These are phyloP conservation scores for Papilio demoleus DNA, from an alignment of 2,888 invertebrate genomes.

Conservation along the genomic window DNA sequence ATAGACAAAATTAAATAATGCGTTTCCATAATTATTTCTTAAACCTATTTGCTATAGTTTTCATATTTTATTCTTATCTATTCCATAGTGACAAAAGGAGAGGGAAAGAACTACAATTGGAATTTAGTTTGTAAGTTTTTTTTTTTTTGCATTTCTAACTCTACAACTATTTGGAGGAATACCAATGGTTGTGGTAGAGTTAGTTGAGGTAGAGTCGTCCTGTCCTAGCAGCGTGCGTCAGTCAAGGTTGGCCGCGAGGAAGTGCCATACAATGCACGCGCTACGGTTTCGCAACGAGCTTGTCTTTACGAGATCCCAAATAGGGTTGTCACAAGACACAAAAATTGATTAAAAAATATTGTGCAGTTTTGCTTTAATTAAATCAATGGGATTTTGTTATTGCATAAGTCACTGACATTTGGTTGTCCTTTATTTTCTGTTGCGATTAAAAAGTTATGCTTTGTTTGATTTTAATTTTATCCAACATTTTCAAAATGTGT, in stretches of 20 bases:
- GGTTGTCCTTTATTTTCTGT: neutral
- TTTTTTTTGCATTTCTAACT: too few relatives aligned
- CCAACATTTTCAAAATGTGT: too few relatives aligned
- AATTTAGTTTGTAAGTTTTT: neutral
- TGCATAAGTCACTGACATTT: neutral
- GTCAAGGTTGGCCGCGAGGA: conserved; percentile 66
- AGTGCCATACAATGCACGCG: conserved; percentile 66
- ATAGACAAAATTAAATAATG: too few relatives aligned
- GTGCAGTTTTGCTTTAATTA: neutral
- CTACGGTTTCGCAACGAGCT: conserved; percentile 46
- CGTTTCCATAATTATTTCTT: neutral
- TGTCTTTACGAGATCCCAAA: conserved; percentile 32
- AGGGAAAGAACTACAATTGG: neutral
- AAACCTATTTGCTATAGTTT: too few relatives aligned
- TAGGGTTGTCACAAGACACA: conserved; percentile 26
- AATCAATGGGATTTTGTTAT: neutral
- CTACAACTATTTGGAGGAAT: conserved; percentile 28
- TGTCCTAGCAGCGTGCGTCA: conserved; percentile 47
- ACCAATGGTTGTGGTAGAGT: conserved; percentile 34
- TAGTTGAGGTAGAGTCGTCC: conserved; percentile 42
- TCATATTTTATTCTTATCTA: neutral
- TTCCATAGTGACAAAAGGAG: neutral
- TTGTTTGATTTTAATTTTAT: too few relatives aligned
- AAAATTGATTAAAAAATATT: neutral
- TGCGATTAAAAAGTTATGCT: neutral